Percentiles rank a stretch among this genome's conserved stretches.
Conservation (phyloP, 1,140 invertebrate species). For the Proales similis region DNA sequence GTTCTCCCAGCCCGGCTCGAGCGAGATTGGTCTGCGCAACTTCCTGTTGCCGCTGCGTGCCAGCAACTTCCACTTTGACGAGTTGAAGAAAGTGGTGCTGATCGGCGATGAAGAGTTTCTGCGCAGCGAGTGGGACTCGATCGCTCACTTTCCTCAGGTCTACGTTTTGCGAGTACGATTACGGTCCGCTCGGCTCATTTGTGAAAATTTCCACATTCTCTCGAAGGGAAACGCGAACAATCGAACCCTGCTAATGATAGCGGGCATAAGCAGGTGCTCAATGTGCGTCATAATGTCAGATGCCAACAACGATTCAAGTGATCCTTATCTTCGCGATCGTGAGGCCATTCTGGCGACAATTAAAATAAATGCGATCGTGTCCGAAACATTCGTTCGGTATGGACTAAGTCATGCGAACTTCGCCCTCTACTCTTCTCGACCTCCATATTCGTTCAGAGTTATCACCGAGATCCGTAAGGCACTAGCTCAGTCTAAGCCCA, state of each 20-base stretch:
- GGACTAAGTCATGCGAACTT: no score
- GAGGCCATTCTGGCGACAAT: no score
- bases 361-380: no score
- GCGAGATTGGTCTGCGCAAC: conserved; percentile 69
- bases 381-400: no score
- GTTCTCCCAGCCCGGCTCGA: conserved; percentile 95
- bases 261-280: conserved; percentile 98
- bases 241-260: conserved; percentile 90
- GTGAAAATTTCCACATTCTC: no score
- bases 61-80: conserved; percentile 98
- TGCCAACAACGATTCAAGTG: conserved; percentile 55
- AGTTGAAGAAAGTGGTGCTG: conserved; percentile 99
- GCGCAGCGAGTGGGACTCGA: conserved; percentile 93
- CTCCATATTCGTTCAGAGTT: no score
- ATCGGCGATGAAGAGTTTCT: conserved; percentile 98
- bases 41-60: conserved; percentile 60
- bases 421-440: no score
- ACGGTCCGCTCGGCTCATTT: no score
- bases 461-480: no score
- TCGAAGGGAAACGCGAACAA: no score
- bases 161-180: conserved; percentile 96
- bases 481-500: no score
- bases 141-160: conserved; percentile 98
- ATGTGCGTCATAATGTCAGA: conserved; percentile 96
- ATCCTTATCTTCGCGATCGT: conserved; percentile 76